Conservation (phyloP, 2,888 invertebrate species). For the Xestia ashworthii region DNA sequence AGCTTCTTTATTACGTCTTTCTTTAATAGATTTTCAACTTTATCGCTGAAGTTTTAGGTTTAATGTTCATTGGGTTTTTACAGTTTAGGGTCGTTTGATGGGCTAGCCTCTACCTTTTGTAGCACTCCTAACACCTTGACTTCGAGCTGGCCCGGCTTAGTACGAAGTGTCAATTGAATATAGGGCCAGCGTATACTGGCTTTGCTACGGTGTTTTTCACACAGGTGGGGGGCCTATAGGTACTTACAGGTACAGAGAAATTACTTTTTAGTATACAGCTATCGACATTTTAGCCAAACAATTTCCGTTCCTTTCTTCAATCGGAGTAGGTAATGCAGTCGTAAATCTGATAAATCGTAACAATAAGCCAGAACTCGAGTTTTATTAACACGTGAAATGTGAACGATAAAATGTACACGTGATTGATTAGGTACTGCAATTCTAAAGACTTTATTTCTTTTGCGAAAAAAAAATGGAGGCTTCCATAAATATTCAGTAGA, state of each 20-base stretch:
- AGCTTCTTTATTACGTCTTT: no score
- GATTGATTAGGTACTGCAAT: conserved; percentile 20
- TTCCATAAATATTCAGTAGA: no score
- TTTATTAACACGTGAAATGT: conserved; percentile 39
- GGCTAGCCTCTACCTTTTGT: no score
- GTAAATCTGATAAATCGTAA: not conserved
- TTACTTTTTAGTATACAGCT: not conserved
- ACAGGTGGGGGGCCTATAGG: not conserved
- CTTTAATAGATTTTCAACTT: no score
- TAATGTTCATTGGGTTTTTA: no score
- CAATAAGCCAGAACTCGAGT: conserved; percentile 1
- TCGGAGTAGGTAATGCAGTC: not conserved
- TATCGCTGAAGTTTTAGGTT: no score
- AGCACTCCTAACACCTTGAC: not conserved
- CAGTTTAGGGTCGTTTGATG: no score
- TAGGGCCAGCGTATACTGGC: not conserved
- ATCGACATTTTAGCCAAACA: not conserved
- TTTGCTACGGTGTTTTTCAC: not conserved
- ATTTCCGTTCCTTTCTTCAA: not conserved
- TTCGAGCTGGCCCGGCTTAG: not conserved
- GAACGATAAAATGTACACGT: conserved; percentile 49
- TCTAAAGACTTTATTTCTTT: conserved; percentile 5
- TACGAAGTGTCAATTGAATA: not conserved
- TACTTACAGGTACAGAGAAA: not conserved
- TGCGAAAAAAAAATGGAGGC: no score